Conservation (phyloP, 2,113 vertebrate genomes). For the Platichthys flesus region DNA sequence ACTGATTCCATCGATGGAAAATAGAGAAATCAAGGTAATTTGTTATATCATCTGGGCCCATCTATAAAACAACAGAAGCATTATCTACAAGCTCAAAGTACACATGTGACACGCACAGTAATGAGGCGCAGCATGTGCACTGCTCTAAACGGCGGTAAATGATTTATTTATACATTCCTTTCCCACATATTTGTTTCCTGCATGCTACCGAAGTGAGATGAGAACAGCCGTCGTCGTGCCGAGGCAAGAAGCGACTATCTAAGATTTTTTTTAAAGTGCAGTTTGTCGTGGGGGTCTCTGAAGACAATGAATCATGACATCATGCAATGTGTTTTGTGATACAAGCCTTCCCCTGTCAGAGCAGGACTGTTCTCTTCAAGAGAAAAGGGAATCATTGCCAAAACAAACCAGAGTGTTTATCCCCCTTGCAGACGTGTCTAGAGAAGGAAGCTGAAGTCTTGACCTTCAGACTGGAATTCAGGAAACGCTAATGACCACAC, state of each 20-base stretch:
- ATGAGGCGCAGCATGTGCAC: conserved; percentile 65
- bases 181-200: conserved; percentile 73
- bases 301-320: conserved; percentile 75
- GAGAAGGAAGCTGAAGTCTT: conserved; percentile 52
- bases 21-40: conserved; percentile 45
- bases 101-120: conserved; percentile 65
- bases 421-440: conserved; percentile 37
- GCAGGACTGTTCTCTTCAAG: conserved; percentile 56
- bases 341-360: conserved; percentile 70
- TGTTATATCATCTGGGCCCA: conserved; percentile 55
- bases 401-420: conserved; percentile 62
- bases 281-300: conserved; percentile 75
- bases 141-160: conserved; percentile 68
- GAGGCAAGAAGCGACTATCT: conserved; percentile 61
- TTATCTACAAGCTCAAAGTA: conserved; percentile 69
- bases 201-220: conserved; percentile 68
- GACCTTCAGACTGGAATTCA: conserved; percentile 57
- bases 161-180: conserved; percentile 78
- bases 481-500: conserved; percentile 30
- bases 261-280: conserved; percentile 62
- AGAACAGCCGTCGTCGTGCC: conserved; percentile 67
- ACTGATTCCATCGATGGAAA: conserved; percentile 32
- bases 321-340: conserved; percentile 75
- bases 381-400: conserved; percentile 58
- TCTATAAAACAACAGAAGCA: conserved; percentile 64